Evolutionary conservation across 2,888 invertebrate species (phyloP), one percentile per base, ranked within the genome.

Genomic region (Helleia helle): DNA sequence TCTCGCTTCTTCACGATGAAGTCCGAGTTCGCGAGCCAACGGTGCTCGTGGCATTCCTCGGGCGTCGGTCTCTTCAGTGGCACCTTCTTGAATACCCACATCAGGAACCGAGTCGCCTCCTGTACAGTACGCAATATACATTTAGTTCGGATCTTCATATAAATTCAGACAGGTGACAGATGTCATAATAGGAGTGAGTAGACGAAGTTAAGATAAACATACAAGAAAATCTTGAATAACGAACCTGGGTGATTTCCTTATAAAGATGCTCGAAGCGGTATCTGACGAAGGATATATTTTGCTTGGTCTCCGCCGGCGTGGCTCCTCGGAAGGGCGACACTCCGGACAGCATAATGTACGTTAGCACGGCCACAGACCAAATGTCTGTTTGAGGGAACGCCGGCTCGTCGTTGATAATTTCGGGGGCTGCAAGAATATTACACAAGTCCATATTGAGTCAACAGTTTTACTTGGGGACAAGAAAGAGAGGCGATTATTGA

Each of bases 41-140:
- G 91, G 75, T 98, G 97, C 67, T 97, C 97, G 67, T 95, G 89
- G 61, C 96, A 96, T 74, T 99, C 98, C 70, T 97, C 97, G 0
- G 94, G 92, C 34, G 93, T 90, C 49, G 98, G 96, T 59, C 99
- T 88, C 89, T 98, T 97, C 93, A 92, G 90, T 22, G 99, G 97
- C 50, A 94, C 91, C 57, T 96, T 91, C 85, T 98, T 98, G 84
- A 99, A 95, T 47, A 97, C 86, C 69, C 95, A 91, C 93, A 97
- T 97, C 52, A 99, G 89, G 87, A 99, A 99, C 56, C 97, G 59
- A 2, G 81, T 81, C 55, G 80, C 81, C 46, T 81, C 81, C 81
- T 80, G 61, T 0, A 27, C n/a, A n/a, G n/a, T n/a, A n/a, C n/a
- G n/a, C n/a, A n/a, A n/a, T n/a, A n/a, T n/a, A n/a, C n/a, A n/a